Evolutionary conservation across 2,797 vertebrate species (phyloP).

Genomic region (Gila robusta): DNA sequence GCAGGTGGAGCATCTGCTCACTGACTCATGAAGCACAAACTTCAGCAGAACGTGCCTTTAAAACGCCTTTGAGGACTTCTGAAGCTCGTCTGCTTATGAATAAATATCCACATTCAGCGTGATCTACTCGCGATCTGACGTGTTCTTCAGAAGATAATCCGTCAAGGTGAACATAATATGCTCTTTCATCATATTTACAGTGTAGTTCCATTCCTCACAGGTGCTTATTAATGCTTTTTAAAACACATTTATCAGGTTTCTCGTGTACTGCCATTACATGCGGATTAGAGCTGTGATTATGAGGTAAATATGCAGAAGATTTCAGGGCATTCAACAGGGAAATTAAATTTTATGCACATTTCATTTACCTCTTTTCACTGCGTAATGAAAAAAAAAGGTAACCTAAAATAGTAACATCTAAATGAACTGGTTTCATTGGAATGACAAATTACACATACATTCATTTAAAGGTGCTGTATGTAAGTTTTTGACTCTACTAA

Average conservation of each 20-base stretch:
- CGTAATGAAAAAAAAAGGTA: not conserved
- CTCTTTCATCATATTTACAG: constrained; percentile 30
- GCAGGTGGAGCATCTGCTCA: constrained; percentile 78
- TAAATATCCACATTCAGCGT: constrained; percentile 38
- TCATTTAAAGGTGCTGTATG: not conserved
- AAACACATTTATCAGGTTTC: constrained; percentile 7
- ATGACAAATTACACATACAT: too few species aligned
- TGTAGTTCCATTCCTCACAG: not conserved
- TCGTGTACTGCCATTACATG: not conserved
- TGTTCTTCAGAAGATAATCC: constrained; percentile 15
- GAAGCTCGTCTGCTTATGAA: constrained; percentile 38
- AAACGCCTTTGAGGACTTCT: constrained; percentile 75
- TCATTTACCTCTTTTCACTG: not conserved
- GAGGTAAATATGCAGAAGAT: not conserved
- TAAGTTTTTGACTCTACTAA: too few species aligned
- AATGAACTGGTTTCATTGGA: not conserved
- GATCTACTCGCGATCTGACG: not conserved
- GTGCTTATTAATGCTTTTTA: constrained; percentile 12
- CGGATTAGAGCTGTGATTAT: not conserved
- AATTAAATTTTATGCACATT: not conserved
- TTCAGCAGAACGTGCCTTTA: constrained; percentile 70
- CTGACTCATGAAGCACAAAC: constrained; percentile 68
- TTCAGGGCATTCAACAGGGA: not conserved
- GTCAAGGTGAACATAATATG: not conserved
- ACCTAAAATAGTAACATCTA: not conserved